Evolutionary conservation across 2,888 invertebrate species (phyloP), one percentile per base, ranked within the genome.

Genomic region (Sisyra nigra): DNA sequence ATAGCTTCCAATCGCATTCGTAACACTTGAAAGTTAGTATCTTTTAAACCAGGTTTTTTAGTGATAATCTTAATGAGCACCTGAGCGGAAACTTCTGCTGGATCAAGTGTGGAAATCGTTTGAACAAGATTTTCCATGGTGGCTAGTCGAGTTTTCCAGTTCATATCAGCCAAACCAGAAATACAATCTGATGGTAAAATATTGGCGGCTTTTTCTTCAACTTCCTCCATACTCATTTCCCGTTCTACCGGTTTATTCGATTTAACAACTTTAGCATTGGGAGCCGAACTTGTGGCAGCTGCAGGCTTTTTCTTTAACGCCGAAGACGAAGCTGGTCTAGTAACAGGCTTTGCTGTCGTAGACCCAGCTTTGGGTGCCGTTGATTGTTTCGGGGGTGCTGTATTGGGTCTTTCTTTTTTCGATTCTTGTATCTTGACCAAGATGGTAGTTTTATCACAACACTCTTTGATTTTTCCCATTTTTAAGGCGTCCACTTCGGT

Each of bases 381-480:
- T 1, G 67, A 55, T 33, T 62, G 67, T 42, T 68, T 69, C 0
- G 69, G 58, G 0, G 73, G 66, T 0, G 68, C 66, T 0, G 70
- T 62, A 39, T 68, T 70, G 0, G 71, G 59, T 47, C 76, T 71
- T 10, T 71, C 69, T 53, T 81, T 83, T 51, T 76, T 74, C 0
- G 68, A 66, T 1, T 71, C 72, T 0, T 74, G 61, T 10, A 76
- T 63, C 62, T 85, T 86, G 3, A 84, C 78, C 49, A 76, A 69
- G 45, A 91, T 83, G 41, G 88, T 86, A 30, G 92, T 92, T 63
- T 93, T 94, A 41, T 96, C 93, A 52, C 83, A 82, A 55, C 76
- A 86, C 59, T 97, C 97, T 61, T 89, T 91, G 38, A 97, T 83
- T 67, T 94, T 97, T 37, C 79, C 74, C 74, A 93, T 82, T 64